These are phyloP conservation scores for Chamaea fasciata DNA, from an alignment of 2,113 vertebrate genomes.

Conservation along the genomic window DNA sequence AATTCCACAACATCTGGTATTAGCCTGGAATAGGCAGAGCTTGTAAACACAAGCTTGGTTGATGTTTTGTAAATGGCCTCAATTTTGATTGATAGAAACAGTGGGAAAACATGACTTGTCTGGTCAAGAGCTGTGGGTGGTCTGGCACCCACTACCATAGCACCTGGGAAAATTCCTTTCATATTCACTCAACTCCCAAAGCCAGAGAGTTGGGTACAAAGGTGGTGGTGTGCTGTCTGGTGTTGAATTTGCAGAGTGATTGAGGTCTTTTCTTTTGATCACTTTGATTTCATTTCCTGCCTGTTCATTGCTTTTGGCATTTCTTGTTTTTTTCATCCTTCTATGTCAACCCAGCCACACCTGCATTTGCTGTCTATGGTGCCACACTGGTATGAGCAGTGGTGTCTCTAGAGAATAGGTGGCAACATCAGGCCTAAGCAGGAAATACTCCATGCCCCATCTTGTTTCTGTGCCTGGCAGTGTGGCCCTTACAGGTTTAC, in stretches of 20 bases:
- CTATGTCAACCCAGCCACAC: background rate
- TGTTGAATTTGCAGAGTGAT: background rate
- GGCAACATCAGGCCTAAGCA: background rate
- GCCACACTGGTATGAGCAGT: background rate
- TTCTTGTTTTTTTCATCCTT: background rate
- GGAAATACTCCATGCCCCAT: background rate
- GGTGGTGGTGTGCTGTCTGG: background rate
- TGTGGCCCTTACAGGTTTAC: background rate
- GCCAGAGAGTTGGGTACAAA: background rate
- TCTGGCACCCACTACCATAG: background rate
- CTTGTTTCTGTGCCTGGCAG: background rate
- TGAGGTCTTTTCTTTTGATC: background rate
- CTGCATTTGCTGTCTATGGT: background rate
- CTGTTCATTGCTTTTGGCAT: background rate
- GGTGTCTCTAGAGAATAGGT: background rate
- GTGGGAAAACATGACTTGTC: background rate
- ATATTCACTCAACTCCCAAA: background rate
- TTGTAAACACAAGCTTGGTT: slow-evolving; percentile 18
- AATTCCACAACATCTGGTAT: background rate
- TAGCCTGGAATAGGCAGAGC: background rate
- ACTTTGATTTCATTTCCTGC: background rate
- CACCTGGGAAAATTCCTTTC: background rate
- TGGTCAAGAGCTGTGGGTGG: background rate
- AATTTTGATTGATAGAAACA: slow-evolving; percentile 29
- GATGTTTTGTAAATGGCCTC: background rate